phyloP scores from a whole-genome alignment of 2,113 vertebrate species.

The Cichladusa arquata region DNA sequence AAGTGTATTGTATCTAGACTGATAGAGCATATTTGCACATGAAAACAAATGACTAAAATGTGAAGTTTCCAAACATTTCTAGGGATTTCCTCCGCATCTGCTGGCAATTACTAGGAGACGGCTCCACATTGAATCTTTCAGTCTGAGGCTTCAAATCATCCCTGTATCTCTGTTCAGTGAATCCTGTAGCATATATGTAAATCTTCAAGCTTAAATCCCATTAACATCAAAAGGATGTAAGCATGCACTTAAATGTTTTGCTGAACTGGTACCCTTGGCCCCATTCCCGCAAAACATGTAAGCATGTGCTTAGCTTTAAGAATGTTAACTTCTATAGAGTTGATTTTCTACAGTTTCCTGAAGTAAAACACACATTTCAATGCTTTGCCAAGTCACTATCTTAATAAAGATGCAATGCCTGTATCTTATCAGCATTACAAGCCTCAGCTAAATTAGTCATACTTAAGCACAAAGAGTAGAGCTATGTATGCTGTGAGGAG shows the following conservation, averaged over 20 bases:
- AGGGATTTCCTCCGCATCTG: background rate
- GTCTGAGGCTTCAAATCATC: background rate
- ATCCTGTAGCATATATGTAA: conserved; percentile 40
- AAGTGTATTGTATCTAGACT: background rate
- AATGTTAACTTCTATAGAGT: conserved; percentile 31
- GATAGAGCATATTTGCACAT: background rate
- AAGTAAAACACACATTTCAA: conserved; percentile 35
- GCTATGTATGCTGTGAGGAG: background rate
- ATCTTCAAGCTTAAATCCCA: conserved; percentile 49
- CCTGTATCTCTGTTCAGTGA: background rate
- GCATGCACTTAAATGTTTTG: conserved; percentile 39
- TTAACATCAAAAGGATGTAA: conserved; percentile 50
- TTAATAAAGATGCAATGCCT: conserved; percentile 33
- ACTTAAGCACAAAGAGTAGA: background rate
- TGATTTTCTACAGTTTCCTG: conserved; percentile 51
- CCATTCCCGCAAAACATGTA: conserved; percentile 42
- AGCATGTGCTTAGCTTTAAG: conserved; percentile 40
- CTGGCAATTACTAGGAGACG: background rate
- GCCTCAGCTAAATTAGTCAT: conserved; percentile 14
- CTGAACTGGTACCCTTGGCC: conserved; percentile 30
- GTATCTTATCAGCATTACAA: conserved; percentile 40
- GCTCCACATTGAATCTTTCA: background rate
- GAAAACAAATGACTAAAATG: background rate
- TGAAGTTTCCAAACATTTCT: background rate
- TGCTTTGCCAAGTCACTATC: conserved; percentile 34